A percentile compares a stretch with the other conserved stretches of the same genome.
These are phyloP conservation scores for Spodoptera picta DNA, from an alignment of 2,888 invertebrate genomes.

Conservation along the genomic window DNA sequence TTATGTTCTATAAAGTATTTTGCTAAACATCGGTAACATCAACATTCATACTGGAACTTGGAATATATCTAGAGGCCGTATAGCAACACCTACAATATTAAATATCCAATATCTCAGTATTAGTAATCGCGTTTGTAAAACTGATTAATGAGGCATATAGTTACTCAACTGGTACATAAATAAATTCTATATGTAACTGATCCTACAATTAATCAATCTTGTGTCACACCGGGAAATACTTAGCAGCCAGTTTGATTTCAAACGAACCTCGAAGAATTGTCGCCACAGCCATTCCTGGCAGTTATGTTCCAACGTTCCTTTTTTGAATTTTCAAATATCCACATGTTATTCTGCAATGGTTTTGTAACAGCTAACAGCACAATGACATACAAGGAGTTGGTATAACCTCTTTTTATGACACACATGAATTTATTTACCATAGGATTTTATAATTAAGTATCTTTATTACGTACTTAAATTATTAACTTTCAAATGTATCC, in stretches of 20 bases:
- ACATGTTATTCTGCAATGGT: slow-evolving; percentile 35
- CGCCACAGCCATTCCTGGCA: slow-evolving; percentile 47
- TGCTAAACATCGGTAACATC: no score
- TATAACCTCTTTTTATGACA: slow-evolving; percentile 19
- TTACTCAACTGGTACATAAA: neutral
- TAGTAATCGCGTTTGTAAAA: no score
- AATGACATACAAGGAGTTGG: slow-evolving; percentile 11
- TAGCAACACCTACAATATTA: no score
- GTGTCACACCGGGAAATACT: slow-evolving; percentile 22
- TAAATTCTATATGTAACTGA: neutral
- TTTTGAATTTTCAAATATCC: slow-evolving; percentile 43
- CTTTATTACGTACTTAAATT: no score
- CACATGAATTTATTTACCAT: slow-evolving; percentile 6
- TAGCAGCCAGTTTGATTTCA: slow-evolving; percentile 35
- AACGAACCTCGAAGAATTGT: slow-evolving; percentile 45
- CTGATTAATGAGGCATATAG: no score
- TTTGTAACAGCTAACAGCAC: slow-evolving; percentile 28
- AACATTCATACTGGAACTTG: no score
- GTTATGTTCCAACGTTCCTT: slow-evolving; percentile 45
- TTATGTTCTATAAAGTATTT: no score
- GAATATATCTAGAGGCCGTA: no score
- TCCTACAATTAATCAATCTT: slow-evolving; percentile 12
- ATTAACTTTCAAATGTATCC: no score
- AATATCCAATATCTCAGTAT: no score
- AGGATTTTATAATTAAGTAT: no score